Conservation (phyloP, 2,888 invertebrate species). For the Eupithecia pulchellata region DNA sequence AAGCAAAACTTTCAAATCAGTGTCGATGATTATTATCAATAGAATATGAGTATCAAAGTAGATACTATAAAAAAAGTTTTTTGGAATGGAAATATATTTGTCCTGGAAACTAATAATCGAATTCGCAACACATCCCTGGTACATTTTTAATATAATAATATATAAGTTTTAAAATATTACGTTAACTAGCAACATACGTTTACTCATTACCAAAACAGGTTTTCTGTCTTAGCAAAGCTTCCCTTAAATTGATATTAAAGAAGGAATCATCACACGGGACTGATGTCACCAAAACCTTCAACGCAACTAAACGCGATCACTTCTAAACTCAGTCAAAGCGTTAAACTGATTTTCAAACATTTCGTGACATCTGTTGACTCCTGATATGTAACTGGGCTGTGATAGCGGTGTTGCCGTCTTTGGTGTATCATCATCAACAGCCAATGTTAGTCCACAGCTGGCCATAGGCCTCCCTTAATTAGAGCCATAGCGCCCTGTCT, state of each 20-base stretch:
- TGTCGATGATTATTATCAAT: constrained; percentile 1
- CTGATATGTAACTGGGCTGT: too few species aligned
- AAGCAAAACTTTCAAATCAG: not conserved
- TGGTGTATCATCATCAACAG: too few species aligned
- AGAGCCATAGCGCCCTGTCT: too few species aligned
- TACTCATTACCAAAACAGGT: not conserved
- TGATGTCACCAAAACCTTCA: too few species aligned
- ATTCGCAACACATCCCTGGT: not conserved
- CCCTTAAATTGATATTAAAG: not conserved
- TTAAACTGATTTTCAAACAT: not conserved
- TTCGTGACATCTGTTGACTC: too few species aligned
- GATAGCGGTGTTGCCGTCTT: too few species aligned
- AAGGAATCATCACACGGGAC: not conserved
- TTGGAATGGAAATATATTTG: not conserved
- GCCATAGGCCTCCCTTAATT: too few species aligned
- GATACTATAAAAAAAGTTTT: not conserved
- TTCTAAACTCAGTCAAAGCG: too few species aligned
- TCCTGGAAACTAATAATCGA: not conserved
- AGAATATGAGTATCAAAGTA: not conserved
- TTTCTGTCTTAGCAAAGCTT: not conserved
- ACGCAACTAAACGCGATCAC: too few species aligned
- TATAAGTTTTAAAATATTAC: too few species aligned
- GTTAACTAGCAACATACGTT: not conserved
- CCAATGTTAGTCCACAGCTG: too few species aligned
- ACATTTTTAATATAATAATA: too few species aligned